Evolutionary conservation across 2,797 vertebrate species (phyloP).

Genomic region (Gobio occitaniae): DNA sequence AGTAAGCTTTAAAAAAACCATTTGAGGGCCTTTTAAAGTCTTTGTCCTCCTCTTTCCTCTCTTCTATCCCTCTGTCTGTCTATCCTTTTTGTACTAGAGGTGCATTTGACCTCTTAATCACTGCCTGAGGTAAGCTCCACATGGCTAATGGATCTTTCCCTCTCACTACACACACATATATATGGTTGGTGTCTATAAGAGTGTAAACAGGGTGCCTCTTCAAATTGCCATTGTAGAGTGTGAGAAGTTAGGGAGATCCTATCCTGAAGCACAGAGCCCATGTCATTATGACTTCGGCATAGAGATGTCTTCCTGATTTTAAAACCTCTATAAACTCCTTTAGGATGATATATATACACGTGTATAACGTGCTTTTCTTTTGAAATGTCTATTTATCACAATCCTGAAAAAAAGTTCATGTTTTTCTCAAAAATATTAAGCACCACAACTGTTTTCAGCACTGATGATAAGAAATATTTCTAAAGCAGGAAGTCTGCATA

Average conservation of each 20-base stretch:
- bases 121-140: constrained; percentile 65
- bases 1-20: constrained; percentile 53
- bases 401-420: too few species aligned
- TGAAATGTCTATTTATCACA: too few species aligned
- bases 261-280: constrained; percentile 13
- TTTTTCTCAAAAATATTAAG: neutral
- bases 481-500: neutral
- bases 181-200: constrained; percentile 54
- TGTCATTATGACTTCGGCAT: constrained; percentile 23
- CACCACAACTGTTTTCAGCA: neutral
- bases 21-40: constrained; percentile 46
- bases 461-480: neutral
- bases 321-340: neutral
- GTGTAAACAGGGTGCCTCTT: constrained; percentile 60
- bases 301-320: constrained; percentile 16
- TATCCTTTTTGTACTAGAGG: constrained; percentile 59
- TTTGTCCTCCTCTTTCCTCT: constrained; percentile 61
- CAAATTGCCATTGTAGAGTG: constrained; percentile 50
- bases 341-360: neutral
- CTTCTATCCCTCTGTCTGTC: constrained; percentile 60
- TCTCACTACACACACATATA: constrained; percentile 45
- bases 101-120: constrained; percentile 66
- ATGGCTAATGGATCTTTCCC: constrained; percentile 61
- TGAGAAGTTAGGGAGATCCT: constrained; percentile 46
- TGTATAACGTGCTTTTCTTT: too few species aligned